Conservation (phyloP, 2,113 vertebrate species). For the Sceloporus undulatus region DNA sequence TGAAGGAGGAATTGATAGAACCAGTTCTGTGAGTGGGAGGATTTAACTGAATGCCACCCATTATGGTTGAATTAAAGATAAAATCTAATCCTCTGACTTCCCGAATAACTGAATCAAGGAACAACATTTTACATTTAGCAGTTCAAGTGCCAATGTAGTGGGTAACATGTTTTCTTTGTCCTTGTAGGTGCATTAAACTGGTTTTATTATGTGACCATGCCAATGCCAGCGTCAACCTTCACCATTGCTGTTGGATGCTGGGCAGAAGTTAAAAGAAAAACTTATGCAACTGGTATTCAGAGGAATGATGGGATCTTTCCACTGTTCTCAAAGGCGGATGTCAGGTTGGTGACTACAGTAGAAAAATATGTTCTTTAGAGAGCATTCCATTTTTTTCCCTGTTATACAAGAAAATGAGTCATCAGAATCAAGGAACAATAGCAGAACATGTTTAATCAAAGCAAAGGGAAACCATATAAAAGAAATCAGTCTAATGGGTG, state of each 20-base stretch:
- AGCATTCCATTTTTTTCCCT: slow-evolving; percentile 56
- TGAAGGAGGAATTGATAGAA: no score
- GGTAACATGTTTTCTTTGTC: slow-evolving; percentile 42
- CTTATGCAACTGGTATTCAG: slow-evolving; percentile 42
- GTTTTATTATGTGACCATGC: slow-evolving; percentile 96
- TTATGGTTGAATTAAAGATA: slow-evolving; percentile 9
- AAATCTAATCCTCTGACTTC: slow-evolving; percentile 33
- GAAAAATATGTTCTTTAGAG: slow-evolving; percentile 46
- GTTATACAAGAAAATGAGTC: slow-evolving; percentile 65
- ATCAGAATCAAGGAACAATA: slow-evolving; percentile 62
- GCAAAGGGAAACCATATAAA: slow-evolving; percentile 53
- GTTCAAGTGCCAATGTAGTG: not conserved
- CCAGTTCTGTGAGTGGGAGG: not conserved
- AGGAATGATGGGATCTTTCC: slow-evolving; percentile 24
- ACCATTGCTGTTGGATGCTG: slow-evolving; percentile 93
- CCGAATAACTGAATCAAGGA: slow-evolving; percentile 23
- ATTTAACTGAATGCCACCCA: not conserved
- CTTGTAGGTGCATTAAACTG: slow-evolving; percentile 83
- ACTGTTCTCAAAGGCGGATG: slow-evolving; percentile 66
- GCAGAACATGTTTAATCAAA: slow-evolving; percentile 65
- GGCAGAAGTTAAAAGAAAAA: slow-evolving; percentile 80
- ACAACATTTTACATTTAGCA: not conserved
- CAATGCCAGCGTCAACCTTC: slow-evolving; percentile 97
- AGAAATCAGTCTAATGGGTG: slow-evolving; percentile 55
- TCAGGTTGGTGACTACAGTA: slow-evolving; percentile 82